Evolutionary conservation across 2,797 vertebrate species (phyloP), one percentile per base, ranked within the genome.

Genomic region (Scolopax bukidnonensis): DNA sequence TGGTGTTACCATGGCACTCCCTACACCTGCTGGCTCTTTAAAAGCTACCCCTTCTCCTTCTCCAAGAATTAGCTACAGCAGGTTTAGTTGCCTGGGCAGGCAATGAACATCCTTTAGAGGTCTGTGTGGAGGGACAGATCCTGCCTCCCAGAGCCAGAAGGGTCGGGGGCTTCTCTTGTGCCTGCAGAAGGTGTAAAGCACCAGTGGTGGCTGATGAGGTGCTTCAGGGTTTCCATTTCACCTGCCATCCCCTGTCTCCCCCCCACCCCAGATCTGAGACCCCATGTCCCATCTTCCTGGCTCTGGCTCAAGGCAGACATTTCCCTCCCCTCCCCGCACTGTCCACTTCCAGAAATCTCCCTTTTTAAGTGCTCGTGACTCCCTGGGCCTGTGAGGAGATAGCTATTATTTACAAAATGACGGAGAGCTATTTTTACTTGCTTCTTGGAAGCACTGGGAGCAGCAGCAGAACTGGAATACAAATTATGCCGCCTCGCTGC

Each of bases 401-500:
- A 38, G 94, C 82, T 95, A 75, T 97, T 97, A 96, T 97, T 96
- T 95, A 94, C 96, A 61, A 90, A 92, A 95, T 87, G 95, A 96
- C 11, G 4, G 91, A 90, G 87, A 57, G 96, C 95, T 97, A 97
- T 97, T 96, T 97, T 97, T 97, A 95, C 90, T 93, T 3, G 47
- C 93, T 88, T 86, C 93, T 92, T 71, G 90, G 96, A 96, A 96
- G 90, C 89, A 33, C 80, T 33, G 36, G 89, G 57, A 91, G 84
- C 93, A 78, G 88, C 3, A 19, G 90, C 95, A n/a, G 89, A 60
- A 69, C 87, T 47, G 80, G 93, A 91, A 96, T 96, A 89, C 89
- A 82, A 93, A 96, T 96, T 3, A 84, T 6, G 20, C 45, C 23
- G 45, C 45, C 45, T 47, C 23, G 1, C 25, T 32, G 73, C 82